A percentile compares a stretch with the other conserved stretches of the same genome.
These are phyloP conservation scores for Brienomyrus longianalis DNA, from an alignment of 2,113 vertebrate species.

Conservation along the genomic window DNA sequence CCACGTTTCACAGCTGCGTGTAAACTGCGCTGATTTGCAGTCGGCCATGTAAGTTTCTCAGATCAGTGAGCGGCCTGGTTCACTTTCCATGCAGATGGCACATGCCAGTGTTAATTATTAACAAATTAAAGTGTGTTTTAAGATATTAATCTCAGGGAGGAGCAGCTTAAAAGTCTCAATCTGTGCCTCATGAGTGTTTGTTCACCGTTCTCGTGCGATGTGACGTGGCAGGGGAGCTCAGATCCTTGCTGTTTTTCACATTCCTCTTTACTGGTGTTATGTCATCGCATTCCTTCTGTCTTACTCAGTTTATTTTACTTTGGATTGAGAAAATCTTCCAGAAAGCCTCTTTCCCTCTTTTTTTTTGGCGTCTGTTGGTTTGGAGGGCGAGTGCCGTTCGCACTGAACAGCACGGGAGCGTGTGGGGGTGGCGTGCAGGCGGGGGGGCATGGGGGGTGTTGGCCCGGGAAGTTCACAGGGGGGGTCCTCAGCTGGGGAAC, in stretches of 20 bases:
- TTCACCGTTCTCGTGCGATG: background rate
- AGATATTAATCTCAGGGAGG: background rate
- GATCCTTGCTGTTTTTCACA: background rate
- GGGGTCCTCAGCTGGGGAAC: background rate
- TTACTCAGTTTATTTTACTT: background rate
- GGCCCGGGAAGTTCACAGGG: background rate
- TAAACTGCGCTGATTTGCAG: background rate
- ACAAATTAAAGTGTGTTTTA: background rate
- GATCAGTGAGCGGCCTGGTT: background rate
- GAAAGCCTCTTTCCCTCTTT: background rate
- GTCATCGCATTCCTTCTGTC: background rate
- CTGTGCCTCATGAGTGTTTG: background rate
- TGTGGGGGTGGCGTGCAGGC: background rate
- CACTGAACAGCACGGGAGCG: background rate
- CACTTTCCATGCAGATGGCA: background rate
- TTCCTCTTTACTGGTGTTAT: background rate
- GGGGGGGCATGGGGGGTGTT: no score
- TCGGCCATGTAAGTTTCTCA: background rate
- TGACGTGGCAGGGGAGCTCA: background rate
- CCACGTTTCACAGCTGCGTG: background rate
- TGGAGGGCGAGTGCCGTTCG: background rate
- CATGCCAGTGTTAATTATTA: slow-evolving; percentile 1
- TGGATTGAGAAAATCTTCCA: background rate
- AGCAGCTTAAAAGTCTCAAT: background rate
- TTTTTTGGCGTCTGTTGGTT: background rate